These are phyloP conservation scores for Mantis religiosa DNA, from an alignment of 2,888 invertebrate genomes.

Conservation along the genomic window DNA sequence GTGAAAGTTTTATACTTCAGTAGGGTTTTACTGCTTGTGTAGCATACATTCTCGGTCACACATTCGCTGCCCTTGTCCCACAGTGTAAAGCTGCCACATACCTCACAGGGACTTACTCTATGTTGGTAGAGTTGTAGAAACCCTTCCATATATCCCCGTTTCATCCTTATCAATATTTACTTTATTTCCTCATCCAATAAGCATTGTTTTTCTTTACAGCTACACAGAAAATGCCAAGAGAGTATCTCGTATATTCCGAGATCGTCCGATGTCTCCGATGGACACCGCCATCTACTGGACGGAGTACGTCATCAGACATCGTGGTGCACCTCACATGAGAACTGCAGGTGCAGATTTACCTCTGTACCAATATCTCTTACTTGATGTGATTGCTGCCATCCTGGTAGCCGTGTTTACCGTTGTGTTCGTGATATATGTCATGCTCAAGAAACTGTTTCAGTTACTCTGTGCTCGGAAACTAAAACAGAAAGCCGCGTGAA, in stretches of 20 bases:
- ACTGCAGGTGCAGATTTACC: constrained; percentile 44
- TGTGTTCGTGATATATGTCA: background rate
- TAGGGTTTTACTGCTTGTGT: no score
- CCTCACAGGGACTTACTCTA: no score
- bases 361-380: constrained; percentile 41
- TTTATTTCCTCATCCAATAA: no score
- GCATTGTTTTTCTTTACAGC: background rate
- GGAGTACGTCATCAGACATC: constrained; percentile 55
- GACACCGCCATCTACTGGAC: constrained; percentile 63
- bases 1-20: no score
- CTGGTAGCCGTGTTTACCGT: constrained; percentile 33
- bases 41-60: no score
- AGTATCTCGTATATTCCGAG: constrained; percentile 47
- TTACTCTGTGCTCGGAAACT: background rate
- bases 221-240: constrained; percentile 38
- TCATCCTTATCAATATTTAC: no score
- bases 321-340: constrained; percentile 44
- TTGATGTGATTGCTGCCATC: background rate
- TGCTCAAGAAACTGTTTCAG: background rate
- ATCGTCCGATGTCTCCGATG: constrained; percentile 54
- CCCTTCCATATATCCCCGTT: no score
- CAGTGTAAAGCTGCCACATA: no score
- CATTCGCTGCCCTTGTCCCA: no score
- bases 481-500: background rate
- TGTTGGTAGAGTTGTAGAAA: no score